These are phyloP conservation scores for Drosophila equinoxialis DNA, from an alignment of 1,140 invertebrate genomes.

Conservation along the genomic window DNA sequence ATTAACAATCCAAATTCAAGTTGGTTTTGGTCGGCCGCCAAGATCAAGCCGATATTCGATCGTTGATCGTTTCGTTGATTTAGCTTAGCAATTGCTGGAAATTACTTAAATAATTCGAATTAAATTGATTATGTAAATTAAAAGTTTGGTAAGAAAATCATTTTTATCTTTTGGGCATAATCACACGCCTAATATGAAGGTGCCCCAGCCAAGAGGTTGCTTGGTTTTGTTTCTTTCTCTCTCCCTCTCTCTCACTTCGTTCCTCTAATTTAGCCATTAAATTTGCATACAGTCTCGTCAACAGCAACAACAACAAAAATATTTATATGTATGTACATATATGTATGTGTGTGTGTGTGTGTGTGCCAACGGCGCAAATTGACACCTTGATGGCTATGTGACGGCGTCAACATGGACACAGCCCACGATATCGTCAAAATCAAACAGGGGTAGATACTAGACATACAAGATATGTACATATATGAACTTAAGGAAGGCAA, in stretches of 20 bases:
- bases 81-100: slow-evolving; percentile 49
- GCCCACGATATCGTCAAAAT: neutral
- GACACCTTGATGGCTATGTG: slow-evolving; percentile 61
- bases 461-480: no score
- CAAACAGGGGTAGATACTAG: neutral
- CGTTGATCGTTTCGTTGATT: neutral
- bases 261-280: slow-evolving; percentile 81
- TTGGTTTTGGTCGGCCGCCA: neutral
- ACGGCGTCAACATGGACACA: slow-evolving; percentile 32
- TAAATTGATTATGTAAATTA: slow-evolving; percentile 76
- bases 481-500: no score
- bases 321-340: slow-evolving; percentile 18
- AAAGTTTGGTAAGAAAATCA: slow-evolving; percentile 23
- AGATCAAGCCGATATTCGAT: neutral
- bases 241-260: slow-evolving; percentile 19
- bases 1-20: slow-evolving; percentile 52
- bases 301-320: slow-evolving; percentile 20
- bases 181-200: slow-evolving; percentile 61
- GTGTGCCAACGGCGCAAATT: slow-evolving; percentile 66
- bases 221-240: slow-evolving; percentile 35
- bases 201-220: slow-evolving; percentile 23
- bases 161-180: slow-evolving; percentile 61
- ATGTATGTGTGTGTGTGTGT: slow-evolving; percentile 39
- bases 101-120: slow-evolving; percentile 56
- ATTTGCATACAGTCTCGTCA: slow-evolving; percentile 68